Evolutionary conservation across 2,113 vertebrate species (phyloP).

Genomic region (Catharus minimus): DNA sequence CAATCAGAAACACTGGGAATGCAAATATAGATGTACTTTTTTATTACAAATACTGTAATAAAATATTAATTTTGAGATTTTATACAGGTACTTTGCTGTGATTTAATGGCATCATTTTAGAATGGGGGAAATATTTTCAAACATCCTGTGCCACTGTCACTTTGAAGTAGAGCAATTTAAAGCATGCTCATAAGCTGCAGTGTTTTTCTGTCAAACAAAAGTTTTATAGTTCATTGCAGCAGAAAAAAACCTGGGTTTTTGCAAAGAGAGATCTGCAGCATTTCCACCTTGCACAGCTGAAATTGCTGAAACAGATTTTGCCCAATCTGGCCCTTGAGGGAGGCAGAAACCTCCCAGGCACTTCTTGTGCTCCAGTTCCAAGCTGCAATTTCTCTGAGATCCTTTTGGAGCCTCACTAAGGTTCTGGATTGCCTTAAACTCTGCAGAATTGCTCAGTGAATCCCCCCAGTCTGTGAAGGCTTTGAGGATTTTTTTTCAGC

Average conservation of each 20-base stretch:
- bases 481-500: neutral
- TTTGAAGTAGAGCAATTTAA: constrained; percentile 1
- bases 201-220: constrained; percentile 10
- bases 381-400: neutral
- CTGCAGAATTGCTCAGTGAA: neutral
- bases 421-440: neutral
- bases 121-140: neutral
- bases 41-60: neutral
- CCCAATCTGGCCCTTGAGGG: neutral
- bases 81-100: neutral
- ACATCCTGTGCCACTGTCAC: neutral
- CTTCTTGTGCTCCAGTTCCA: neutral
- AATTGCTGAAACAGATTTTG: constrained; percentile 27
- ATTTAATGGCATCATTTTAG: neutral
- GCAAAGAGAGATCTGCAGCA: neutral
- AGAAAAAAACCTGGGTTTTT: neutral
- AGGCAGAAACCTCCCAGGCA: neutral
- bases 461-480: neutral
- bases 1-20: neutral
- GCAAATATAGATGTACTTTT: neutral
- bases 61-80: neutral
- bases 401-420: neutral
- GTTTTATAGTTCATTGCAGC: neutral
- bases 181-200: neutral
- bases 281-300: neutral